Evolutionary conservation across 2,797 vertebrate species (phyloP).

Genomic region (Myiothlypis chrysogaster): DNA sequence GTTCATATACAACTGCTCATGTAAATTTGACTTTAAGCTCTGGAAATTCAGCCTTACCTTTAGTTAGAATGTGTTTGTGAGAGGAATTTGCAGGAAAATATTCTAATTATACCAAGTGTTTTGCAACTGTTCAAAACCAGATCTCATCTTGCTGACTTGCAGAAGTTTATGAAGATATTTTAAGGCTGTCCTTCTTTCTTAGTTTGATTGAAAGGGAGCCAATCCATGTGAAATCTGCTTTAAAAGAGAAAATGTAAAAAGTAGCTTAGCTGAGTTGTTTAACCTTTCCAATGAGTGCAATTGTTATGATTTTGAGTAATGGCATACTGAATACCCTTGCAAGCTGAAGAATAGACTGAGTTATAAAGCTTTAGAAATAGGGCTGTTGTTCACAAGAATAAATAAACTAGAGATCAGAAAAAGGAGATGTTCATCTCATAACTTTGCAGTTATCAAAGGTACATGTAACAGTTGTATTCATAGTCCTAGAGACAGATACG

Average conservation of each 20-base stretch:
- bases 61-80: neutral
- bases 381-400: neutral
- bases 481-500: neutral
- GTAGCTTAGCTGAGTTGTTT: neutral
- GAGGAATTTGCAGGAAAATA: neutral
- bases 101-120: neutral
- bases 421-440: neutral
- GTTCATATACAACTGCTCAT: neutral
- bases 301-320: neutral
- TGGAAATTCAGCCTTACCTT: neutral
- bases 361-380: neutral
- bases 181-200: neutral
- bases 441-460: neutral
- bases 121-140: neutral
- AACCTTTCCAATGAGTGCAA: neutral
- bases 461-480: neutral
- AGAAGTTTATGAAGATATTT: neutral
- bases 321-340: neutral
- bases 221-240: neutral
- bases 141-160: neutral
- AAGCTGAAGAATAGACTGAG: neutral
- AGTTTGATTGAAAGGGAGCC: neutral
- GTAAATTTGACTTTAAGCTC: neutral
- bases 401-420: neutral
- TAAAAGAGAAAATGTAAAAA: neutral